phyloP scores from a whole-genome alignment of 2,888 invertebrate genomes.

The Cantharis rufa region DNA sequence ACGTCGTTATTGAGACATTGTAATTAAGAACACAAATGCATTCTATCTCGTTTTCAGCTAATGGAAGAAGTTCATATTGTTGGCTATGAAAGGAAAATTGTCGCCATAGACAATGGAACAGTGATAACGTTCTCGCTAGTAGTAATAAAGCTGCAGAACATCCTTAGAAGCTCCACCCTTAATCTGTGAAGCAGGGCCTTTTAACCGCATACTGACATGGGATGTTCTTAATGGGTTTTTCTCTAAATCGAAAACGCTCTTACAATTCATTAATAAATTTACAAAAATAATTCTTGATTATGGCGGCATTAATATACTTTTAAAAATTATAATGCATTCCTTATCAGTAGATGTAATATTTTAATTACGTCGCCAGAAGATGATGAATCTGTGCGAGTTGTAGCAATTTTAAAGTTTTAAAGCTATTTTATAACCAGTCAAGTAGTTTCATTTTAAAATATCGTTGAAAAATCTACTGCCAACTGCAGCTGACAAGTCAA shows the following conservation, averaged over 20 bases:
- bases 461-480: constrained; percentile 6
- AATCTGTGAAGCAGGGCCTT: constrained; percentile 35
- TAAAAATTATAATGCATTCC: not conserved
- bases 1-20: constrained; percentile 2
- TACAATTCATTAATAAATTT: constrained; percentile 29
- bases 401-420: not conserved
- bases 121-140: constrained; percentile 26
- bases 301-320: not conserved
- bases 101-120: constrained; percentile 27
- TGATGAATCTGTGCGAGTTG: not conserved
- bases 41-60: constrained; percentile 12
- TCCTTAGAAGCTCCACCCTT: constrained; percentile 35
- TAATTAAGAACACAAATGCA: constrained; percentile 9
- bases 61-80: constrained; percentile 20
- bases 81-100: constrained; percentile 20
- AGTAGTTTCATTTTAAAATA: not conserved
- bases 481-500: constrained; percentile 9
- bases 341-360: not conserved
- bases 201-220: constrained; percentile 37
- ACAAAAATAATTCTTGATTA: not conserved
- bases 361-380: not conserved
- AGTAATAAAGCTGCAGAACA: constrained; percentile 40
- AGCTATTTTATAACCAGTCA: not conserved
- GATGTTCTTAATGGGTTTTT: constrained; percentile 39
- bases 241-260: constrained; percentile 29